A percentile compares a stretch with the other conserved stretches of the same genome.
phyloP scores from a whole-genome alignment of 1,140 invertebrate genomes.

The Cyrtorhinus lividipennis region DNA sequence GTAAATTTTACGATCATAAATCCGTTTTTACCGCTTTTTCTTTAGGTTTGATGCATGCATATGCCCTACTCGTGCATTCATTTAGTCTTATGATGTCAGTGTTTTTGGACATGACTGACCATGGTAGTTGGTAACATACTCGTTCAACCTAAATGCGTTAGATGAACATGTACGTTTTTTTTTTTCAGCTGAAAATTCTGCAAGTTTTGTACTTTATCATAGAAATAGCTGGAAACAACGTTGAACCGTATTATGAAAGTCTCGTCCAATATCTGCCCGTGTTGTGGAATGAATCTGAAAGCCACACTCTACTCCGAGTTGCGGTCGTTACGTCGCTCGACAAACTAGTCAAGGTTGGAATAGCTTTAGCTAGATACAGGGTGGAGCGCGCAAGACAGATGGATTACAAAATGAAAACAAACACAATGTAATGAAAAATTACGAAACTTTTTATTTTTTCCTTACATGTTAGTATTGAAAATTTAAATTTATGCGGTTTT shows the following conservation, averaged over 20 bases:
- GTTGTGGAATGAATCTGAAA: constrained; percentile 72
- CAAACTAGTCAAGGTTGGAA: constrained; percentile 58
- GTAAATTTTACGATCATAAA: constrained; percentile 36
- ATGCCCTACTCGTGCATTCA: neutral
- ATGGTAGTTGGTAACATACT: too few species aligned
- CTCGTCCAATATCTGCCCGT: constrained; percentile 70
- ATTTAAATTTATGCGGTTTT: too few species aligned
- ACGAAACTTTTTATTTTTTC: too few species aligned
- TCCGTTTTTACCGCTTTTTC: too few species aligned
- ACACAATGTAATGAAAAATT: too few species aligned
- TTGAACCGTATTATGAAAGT: constrained; percentile 49
- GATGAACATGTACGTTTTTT: constrained; percentile 1
- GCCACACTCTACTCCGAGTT: constrained; percentile 82
- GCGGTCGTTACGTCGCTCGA: constrained; percentile 77
- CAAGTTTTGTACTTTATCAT: constrained; percentile 81
- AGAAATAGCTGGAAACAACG: constrained; percentile 62
- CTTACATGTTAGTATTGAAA: too few species aligned
- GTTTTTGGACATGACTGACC: too few species aligned
- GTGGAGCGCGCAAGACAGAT: too few species aligned
- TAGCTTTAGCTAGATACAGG: too few species aligned
- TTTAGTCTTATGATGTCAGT: neutral
- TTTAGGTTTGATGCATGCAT: too few species aligned
- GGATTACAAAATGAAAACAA: too few species aligned
- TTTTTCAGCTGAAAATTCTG: constrained; percentile 66
- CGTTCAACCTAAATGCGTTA: neutral